A percentile compares a stretch with the other conserved stretches of the same genome.
Evolutionary conservation across 2,113 vertebrate species (phyloP).

Genomic region (Spheniscus mendiculus): DNA sequence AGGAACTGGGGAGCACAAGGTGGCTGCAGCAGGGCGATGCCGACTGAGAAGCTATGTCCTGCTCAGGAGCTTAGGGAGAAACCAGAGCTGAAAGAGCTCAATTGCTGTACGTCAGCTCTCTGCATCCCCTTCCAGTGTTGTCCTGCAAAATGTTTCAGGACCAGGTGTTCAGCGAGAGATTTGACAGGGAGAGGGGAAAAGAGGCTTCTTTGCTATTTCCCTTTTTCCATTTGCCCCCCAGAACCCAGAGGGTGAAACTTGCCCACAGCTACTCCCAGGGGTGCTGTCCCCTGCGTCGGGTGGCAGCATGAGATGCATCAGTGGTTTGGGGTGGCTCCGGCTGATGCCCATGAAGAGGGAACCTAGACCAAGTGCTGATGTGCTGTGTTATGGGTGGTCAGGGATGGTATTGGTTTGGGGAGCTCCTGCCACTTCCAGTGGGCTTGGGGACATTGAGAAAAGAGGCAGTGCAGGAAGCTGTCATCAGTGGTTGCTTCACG

Average conservation of each 20-base stretch:
- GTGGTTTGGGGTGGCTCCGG: neutral
- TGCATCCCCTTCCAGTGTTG: neutral
- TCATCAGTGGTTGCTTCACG: accelerated
- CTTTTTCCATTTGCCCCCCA: neutral
- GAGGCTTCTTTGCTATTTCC: neutral
- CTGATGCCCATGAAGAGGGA: neutral
- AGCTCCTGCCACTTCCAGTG: neutral
- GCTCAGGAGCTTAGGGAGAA: neutral
- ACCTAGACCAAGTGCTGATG: neutral
- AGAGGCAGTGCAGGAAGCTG: neutral
- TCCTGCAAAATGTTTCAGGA: neutral
- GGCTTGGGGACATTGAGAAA: neutral
- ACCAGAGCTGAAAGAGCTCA: neutral
- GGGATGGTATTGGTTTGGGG: neutral
- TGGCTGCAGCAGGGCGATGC: neutral
- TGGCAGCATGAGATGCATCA: neutral
- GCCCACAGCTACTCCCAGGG: neutral
- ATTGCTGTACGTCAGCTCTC: accelerated
- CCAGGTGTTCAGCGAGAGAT: neutral
- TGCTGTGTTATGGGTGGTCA: neutral
- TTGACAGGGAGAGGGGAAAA: neutral
- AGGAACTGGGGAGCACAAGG: neutral
- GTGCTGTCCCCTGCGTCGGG: neutral
- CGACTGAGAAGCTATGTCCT: neutral
- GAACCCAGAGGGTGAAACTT: neutral